Evolutionary conservation across 2,888 invertebrate genomes (phyloP).

Genomic region (Bhutanitis thaidina): DNA sequence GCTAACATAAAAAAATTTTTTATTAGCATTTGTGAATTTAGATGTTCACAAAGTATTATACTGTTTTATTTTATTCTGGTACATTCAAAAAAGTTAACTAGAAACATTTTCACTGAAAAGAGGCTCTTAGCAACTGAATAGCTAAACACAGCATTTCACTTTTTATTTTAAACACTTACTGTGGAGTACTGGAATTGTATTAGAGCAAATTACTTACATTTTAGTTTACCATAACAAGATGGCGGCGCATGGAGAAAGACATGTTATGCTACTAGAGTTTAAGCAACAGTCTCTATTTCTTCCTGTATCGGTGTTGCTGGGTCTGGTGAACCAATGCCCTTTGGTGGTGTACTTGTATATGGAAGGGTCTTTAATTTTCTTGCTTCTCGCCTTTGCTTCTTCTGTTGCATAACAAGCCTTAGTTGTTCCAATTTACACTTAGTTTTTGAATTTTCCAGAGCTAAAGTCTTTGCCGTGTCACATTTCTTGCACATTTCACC

Average conservation of each 20-base stretch:
- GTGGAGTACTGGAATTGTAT: too few species aligned
- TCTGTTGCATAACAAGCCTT: constrained; percentile 93
- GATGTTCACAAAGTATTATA: too few species aligned
- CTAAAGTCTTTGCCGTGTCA: constrained; percentile 71
- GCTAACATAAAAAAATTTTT: too few species aligned
- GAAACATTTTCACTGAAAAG: too few species aligned
- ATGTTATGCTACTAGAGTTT: constrained; percentile 28
- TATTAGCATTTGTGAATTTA: too few species aligned
- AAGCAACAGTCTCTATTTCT: constrained; percentile 66
- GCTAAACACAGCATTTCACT: too few species aligned
- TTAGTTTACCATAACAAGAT: constrained; percentile 2
- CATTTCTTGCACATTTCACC: constrained; percentile 68
- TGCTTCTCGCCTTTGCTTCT: constrained; percentile 90
- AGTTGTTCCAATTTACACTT: constrained; percentile 93
- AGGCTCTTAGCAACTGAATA: too few species aligned
- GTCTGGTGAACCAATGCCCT: constrained; percentile 93
- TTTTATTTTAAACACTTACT: too few species aligned
- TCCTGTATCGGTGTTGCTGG: constrained; percentile 90
- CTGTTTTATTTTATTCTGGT: too few species aligned
- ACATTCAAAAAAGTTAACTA: too few species aligned
- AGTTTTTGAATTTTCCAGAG: constrained; percentile 87
- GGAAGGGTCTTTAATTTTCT: constrained; percentile 85
- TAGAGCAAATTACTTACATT: background rate
- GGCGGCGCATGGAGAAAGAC: constrained; percentile 4
- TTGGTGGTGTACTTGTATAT: constrained; percentile 76